phyloP scores from a whole-genome alignment of 2,113 vertebrate species.

The Porphyrio hochstetteri region DNA sequence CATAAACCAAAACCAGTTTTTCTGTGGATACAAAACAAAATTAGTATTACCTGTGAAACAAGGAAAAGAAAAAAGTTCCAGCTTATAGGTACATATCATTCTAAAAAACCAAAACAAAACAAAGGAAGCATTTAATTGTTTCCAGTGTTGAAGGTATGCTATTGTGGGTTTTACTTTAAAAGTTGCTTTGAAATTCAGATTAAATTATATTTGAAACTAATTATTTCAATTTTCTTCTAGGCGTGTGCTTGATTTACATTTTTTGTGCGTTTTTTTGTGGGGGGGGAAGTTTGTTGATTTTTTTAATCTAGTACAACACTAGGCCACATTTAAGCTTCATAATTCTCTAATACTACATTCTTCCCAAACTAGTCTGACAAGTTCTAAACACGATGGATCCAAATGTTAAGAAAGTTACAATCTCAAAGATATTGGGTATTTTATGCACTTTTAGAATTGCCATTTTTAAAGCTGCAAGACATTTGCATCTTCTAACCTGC shows the following conservation, averaged over 20 bases:
- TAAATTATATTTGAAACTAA: not conserved
- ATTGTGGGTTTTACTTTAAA: not conserved
- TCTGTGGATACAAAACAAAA: not conserved
- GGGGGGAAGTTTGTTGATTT: not conserved
- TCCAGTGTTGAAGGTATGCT: not conserved
- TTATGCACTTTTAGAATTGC: not conserved
- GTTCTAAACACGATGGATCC: not conserved
- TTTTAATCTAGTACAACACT: not conserved
- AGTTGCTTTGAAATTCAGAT: not conserved
- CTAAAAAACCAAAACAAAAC: not conserved
- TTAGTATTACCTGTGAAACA: not conserved
- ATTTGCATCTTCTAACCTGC: not conserved
- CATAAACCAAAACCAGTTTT: not conserved
- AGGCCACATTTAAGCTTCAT: not conserved
- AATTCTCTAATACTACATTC: not conserved
- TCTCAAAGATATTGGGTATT: not conserved
- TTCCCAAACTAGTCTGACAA: not conserved
- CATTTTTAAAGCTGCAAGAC: not conserved
- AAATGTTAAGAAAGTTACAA: not conserved
- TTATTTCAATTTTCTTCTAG: not conserved
- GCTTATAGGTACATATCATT: not conserved
- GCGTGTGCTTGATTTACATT: not conserved
- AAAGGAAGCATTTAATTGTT: not conserved
- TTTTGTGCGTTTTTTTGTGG: not conserved
- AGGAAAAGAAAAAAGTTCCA: not conserved